These are phyloP conservation scores for Lithobates pipiens DNA, from an alignment of 2,797 vertebrate species.

Conservation along the genomic window DNA sequence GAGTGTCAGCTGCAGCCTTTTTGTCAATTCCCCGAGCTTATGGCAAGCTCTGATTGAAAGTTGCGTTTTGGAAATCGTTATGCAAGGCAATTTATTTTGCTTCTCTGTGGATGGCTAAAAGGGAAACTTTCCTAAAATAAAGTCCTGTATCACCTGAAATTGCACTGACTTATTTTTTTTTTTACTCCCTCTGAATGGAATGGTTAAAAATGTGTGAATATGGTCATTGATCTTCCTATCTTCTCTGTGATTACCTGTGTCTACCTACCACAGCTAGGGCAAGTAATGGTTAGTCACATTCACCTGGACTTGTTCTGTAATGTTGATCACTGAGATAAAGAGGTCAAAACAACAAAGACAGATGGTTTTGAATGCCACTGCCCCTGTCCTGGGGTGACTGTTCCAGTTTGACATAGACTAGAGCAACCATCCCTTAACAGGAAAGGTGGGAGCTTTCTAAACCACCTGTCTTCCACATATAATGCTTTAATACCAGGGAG, in stretches of 20 bases:
- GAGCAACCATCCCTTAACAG: no score
- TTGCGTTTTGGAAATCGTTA: slow-evolving; percentile 28
- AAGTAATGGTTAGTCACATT: no score
- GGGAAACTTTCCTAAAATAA: not conserved
- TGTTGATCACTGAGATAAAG: no score
- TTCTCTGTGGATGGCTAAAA: slow-evolving; percentile 18
- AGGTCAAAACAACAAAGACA: no score
- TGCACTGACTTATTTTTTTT: not conserved
- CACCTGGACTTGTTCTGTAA: no score
- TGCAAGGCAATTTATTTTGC: slow-evolving; percentile 45
- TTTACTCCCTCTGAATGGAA: not conserved
- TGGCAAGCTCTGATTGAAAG: slow-evolving; percentile 18
- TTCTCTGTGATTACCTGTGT: not conserved
- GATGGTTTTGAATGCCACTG: no score
- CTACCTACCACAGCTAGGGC: no score
- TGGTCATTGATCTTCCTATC: not conserved
- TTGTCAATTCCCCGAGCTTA: slow-evolving; percentile 37
- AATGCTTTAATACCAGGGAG: no score
- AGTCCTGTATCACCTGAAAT: not conserved
- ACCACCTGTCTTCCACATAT: no score
- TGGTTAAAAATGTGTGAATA: not conserved
- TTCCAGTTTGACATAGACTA: no score
- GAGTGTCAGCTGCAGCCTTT: slow-evolving; percentile 51
- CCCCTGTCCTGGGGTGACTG: no score
- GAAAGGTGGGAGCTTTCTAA: no score